These are phyloP conservation scores for Lucilia cuprina DNA, from an alignment of 1,140 invertebrate genomes.

Conservation along the genomic window DNA sequence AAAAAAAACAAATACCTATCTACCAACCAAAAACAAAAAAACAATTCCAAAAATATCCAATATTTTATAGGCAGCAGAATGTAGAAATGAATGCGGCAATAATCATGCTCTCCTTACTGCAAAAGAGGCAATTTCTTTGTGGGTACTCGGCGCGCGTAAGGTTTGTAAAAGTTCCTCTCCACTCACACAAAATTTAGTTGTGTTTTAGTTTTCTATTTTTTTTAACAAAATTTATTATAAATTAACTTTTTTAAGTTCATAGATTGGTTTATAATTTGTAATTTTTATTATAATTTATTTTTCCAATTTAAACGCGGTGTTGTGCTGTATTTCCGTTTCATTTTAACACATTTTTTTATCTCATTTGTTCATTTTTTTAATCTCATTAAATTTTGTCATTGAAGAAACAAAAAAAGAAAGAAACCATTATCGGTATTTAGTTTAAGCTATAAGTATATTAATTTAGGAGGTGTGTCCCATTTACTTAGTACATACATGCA, in stretches of 20 bases:
- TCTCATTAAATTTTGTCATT: no score
- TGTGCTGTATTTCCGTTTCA: not conserved
- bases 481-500: no score
- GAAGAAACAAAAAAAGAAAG: no score
- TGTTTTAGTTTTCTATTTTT: constrained; percentile 26
- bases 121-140: constrained; percentile 89
- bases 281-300: constrained; percentile 19
- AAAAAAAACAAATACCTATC: not conserved
- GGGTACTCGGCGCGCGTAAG: constrained; percentile 88
- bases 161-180: constrained; percentile 67
- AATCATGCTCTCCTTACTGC: constrained; percentile 81
- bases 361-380: not conserved
- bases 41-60: constrained; percentile 43
- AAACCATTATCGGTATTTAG: no score
- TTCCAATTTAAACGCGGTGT: constrained; percentile 14
- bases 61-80: constrained; percentile 63
- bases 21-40: constrained; percentile 41
- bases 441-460: no score
- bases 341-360: not conserved
- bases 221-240: constrained; percentile 27
- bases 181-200: not conserved
- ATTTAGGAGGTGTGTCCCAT: no score
- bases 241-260: not conserved
- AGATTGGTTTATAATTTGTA: constrained; percentile 3
- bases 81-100: constrained; percentile 63